Base-by-base conservation (phyloP, 2,888 invertebrate genomes). In the Reticulitermes lucifugus region DNA sequence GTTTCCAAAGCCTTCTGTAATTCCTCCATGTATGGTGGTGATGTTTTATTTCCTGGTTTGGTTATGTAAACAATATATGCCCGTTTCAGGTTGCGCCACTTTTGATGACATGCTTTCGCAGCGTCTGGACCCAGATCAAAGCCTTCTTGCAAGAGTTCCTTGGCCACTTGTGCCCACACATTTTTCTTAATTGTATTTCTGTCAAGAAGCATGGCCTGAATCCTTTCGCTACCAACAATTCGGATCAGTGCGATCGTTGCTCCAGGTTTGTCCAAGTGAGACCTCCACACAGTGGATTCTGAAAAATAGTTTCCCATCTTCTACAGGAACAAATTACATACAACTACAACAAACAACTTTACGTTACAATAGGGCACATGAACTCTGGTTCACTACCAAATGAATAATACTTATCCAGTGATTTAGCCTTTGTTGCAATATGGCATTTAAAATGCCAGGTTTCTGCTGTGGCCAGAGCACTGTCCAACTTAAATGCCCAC, bases 51-150 rank as follows among this genome's bases (percentile, higher is more conserved):
- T 12, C 82, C 82, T n/a, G 82, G 71, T 46, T 83, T 83, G 2
- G 82, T 83, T 18, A 83, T 43, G 65, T 83, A 83, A 35, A 83
- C 70, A 35, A 83, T 83, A n/a, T 83, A 83, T 43, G 82, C 82
- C 14, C 82, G 35, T 18, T 71, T 83, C 25, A 83, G 29, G 14
- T 83, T 83, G 43, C 82, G 70, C 82, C 82, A 83, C 43, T 83
- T 83, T 46, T 83, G 82, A 35, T 83, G 82, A 46, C 82, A 83
- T 4, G 82, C 46, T 70, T 83, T 83, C 0, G 71, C 82, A 22
- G 65, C 82, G 51, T 83, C 71, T n/a, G 82, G 82, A 21, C 82
- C 82, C 9, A 83, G 70, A 46, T 83, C 82, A 70, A 70, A 83
- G 22, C 82, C 82, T 29, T 70, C 46, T 18, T 43, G 43, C 14